phyloP scores from a whole-genome alignment of 2,797 vertebrate genomes.

The Sebastes hubbsi region DNA sequence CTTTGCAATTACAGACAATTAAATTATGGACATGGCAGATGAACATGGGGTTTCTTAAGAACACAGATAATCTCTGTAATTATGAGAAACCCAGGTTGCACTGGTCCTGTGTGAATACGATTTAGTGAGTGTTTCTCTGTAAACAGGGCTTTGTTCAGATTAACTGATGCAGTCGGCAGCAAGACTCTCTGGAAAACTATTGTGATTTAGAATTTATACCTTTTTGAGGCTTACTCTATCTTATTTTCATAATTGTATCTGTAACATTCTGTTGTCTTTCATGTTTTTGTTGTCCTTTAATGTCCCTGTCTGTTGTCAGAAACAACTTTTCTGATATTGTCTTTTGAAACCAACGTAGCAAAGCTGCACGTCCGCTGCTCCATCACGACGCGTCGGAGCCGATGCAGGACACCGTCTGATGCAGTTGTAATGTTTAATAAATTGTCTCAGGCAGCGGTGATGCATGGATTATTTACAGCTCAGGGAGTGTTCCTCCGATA shows the following conservation, averaged over 20 bases:
- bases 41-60: neutral
- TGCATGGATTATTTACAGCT: conserved; percentile 54
- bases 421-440: conserved; percentile 40
- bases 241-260: neutral
- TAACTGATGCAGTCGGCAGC: neutral
- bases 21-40: neutral
- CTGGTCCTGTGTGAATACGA: neutral
- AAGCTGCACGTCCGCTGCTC: neutral
- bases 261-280: neutral
- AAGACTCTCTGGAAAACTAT: neutral
- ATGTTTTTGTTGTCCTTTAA: neutral
- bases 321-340: neutral
- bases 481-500: conserved; percentile 43
- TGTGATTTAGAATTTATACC: neutral
- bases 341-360: neutral
- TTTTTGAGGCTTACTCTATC: neutral
- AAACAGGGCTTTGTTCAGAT: neutral
- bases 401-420: conserved; percentile 25
- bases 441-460: conserved; percentile 35
- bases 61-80: neutral
- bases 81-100: neutral
- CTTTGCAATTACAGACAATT: no score
- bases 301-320: neutral
- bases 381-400: neutral
- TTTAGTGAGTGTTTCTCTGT: neutral